Base-by-base conservation (phyloP, 2,797 vertebrate species). In the Sardinella longiceps region DNA sequence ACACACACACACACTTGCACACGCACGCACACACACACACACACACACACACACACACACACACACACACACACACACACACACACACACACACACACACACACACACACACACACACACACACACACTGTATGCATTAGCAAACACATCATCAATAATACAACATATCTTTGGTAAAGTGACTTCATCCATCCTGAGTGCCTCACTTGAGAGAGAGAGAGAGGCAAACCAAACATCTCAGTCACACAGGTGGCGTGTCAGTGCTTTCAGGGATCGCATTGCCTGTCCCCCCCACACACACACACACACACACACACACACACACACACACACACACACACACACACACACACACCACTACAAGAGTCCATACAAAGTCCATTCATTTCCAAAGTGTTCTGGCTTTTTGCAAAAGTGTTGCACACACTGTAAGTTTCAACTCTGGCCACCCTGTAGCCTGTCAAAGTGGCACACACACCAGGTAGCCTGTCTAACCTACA, bases 141-240 rank as follows among this genome's bases (percentile, higher is more conserved):
- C 18, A 51, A 50, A 58, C 30, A 46, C 45, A 30, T 28, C 23
- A 53, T 30, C 53, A 11, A 50, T n/a, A 80, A 84, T 83, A 58
- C 50, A 50, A 50, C n/a, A 53, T 66, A 53, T 53, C 58, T 70
- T 84, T 82, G n/a, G 43, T 5, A 37, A 60, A 85, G 60, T 83
- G 80, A 50, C n/a, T 83, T 86, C 83, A 81, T 18, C 12, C 56
- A 12, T 81, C 28, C 80, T 84, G 53, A 58, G 20, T 81, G 28
- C 20, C 58, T 15, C 23, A 48, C 82, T 84, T 87, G 74, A 46
- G 46, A 82, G 51, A 58, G 20, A 77, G 88, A 80, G 74, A 46
- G 46, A 82, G 51, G 80, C 28, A 77, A 88, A 80, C 56, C 66
- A 88, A 56, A 25, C 30, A 0, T 50, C 48, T 82, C 23, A 3